Evolutionary conservation across 1,140 invertebrate genomes (phyloP).

Genomic region (Neelides sp.): DNA sequence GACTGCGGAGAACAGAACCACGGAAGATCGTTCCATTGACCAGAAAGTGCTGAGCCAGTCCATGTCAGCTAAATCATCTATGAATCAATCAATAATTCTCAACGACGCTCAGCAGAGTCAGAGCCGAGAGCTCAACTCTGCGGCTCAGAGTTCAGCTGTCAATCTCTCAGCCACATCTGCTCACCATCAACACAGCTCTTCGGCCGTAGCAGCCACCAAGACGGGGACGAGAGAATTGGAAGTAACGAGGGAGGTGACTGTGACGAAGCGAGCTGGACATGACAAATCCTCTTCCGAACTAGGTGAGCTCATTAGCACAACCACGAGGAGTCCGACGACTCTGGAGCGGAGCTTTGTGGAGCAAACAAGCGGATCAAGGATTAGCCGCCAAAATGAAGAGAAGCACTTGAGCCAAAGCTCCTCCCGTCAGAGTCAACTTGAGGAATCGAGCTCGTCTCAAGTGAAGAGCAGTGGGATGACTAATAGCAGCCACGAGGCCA

Average conservation of each 20-base stretch:
- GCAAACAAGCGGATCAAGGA: no score
- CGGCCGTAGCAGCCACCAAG: constrained; percentile 16
- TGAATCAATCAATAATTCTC: constrained; percentile 27
- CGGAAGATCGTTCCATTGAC: constrained; percentile 21
- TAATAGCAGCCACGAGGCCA: no score
- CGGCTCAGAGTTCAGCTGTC: neutral
- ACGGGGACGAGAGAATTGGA: constrained; percentile 21
- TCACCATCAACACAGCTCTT: constrained; percentile 10
- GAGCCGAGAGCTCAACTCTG: neutral
- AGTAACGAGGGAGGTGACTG: constrained; percentile 28
- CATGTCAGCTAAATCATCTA: constrained; percentile 25
- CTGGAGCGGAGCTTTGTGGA: neutral
- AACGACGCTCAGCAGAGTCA: constrained; percentile 18
- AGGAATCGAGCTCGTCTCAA: no score
- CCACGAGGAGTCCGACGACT: neutral
- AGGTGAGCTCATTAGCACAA: constrained; percentile 5
- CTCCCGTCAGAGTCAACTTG: constrained; percentile 5
- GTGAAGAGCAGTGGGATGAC: no score
- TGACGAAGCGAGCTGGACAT: constrained; percentile 22
- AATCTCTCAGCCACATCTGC: neutral
- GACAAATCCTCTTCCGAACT: neutral
- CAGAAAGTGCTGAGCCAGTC: constrained; percentile 28
- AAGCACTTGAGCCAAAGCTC: neutral
- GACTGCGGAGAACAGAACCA: constrained; percentile 19
- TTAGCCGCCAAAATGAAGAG: no score